phyloP scores from a whole-genome alignment of 2,113 vertebrate species.

The Oreochromis spilurus region DNA sequence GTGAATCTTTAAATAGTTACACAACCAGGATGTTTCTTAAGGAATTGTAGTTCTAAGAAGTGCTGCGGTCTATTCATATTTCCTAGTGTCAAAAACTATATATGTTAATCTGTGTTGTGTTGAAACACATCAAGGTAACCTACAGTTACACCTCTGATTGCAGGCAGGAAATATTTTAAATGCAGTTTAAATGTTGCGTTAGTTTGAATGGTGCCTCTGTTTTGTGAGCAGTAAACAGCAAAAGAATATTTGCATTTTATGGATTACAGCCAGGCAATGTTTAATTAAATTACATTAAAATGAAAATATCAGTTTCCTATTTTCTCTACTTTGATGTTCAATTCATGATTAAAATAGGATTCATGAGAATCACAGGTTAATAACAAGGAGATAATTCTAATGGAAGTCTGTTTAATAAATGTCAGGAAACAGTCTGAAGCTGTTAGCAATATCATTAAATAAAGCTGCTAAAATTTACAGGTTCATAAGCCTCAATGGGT shows the following conservation, averaged over 20 bases:
- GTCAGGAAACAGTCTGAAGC: not conserved
- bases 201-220: not conserved
- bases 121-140: not conserved
- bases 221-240: not conserved
- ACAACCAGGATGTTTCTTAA: constrained; percentile 21
- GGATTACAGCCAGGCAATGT: not conserved
- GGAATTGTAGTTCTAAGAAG: constrained; percentile 33
- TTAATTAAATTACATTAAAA: not conserved
- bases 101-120: not conserved
- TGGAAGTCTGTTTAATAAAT: not conserved
- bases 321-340: not conserved
- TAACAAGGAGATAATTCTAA: not conserved
- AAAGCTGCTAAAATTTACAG: not conserved
- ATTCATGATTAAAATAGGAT: not conserved
- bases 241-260: not conserved
- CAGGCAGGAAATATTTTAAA: not conserved
- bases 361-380: not conserved
- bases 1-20: constrained; percentile 62
- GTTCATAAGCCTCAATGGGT: not conserved
- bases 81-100: constrained; percentile 15
- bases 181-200: not conserved
- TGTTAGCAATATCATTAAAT: not conserved
- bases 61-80: not conserved
- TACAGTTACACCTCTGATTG: not conserved
- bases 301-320: not conserved